These are phyloP conservation scores for Campoletis raptor DNA, from an alignment of 2,888 invertebrate genomes.

Conservation along the genomic window DNA sequence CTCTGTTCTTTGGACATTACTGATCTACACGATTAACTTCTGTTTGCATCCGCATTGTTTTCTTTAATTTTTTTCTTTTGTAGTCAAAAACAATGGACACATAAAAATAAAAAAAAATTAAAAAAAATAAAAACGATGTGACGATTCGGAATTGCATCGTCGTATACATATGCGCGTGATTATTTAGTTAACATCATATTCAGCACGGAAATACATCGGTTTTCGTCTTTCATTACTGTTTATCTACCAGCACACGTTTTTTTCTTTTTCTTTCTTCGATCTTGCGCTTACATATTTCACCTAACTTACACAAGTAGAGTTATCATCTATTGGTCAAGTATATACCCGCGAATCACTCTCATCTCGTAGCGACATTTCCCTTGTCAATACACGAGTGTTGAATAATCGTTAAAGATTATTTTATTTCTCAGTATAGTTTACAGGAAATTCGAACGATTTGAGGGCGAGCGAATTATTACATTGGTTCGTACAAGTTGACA, in stretches of 20 bases:
- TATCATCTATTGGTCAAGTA: slow-evolving; percentile 72
- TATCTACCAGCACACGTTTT: slow-evolving; percentile 42
- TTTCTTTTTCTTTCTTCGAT: slow-evolving; percentile 22
- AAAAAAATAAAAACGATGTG: slow-evolving; percentile 34
- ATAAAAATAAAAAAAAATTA: not conserved
- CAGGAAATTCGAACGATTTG: slow-evolving; percentile 74
- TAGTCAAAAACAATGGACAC: slow-evolving; percentile 10
- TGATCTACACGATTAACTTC: slow-evolving; percentile 43
- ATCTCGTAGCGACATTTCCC: slow-evolving; percentile 45
- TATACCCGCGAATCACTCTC: slow-evolving; percentile 61
- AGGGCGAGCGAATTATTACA: slow-evolving; percentile 57
- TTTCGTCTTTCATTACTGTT: slow-evolving; percentile 22
- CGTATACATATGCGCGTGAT: slow-evolving; percentile 69
- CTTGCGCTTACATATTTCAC: slow-evolving; percentile 34
- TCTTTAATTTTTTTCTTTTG: slow-evolving; percentile 15
- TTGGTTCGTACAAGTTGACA: slow-evolving; percentile 48
- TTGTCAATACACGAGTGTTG: slow-evolving; percentile 7
- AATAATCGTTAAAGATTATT: slow-evolving; percentile 72
- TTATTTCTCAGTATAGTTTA: slow-evolving; percentile 76
- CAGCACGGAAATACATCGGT: slow-evolving; percentile 67
- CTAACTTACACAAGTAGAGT: slow-evolving; percentile 59
- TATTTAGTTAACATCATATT: slow-evolving; percentile 69
- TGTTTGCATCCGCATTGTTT: not conserved
- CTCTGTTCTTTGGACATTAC: slow-evolving; percentile 22
- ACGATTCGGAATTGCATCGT: slow-evolving; percentile 40